Evolutionary conservation across 1,140 invertebrate species (phyloP).

Genomic region (Trigoniulus corallinus): DNA sequence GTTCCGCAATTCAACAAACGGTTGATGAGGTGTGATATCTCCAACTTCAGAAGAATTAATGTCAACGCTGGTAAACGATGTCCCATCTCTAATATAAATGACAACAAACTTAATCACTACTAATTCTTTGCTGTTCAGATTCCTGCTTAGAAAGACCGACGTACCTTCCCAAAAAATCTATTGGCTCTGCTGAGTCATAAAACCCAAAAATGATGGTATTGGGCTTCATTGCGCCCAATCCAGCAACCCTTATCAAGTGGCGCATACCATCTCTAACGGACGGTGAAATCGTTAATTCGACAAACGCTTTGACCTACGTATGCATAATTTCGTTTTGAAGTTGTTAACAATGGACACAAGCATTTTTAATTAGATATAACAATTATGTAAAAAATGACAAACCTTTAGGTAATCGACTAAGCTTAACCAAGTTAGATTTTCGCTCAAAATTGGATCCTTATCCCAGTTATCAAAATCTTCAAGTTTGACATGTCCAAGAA

Average conservation of each 20-base stretch:
- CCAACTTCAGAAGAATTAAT: no score
- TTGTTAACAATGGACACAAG: no score
- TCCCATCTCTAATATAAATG: no score
- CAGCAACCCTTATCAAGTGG: constrained; percentile 78
- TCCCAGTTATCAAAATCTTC: constrained; percentile 21
- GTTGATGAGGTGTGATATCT: not conserved
- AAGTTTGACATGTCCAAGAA: constrained; percentile 77
- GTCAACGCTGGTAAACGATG: no score
- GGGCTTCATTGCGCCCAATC: constrained; percentile 96
- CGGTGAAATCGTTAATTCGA: constrained; percentile 77
- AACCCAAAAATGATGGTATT: constrained; percentile 83
- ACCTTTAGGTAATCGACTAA: constrained; percentile 69
- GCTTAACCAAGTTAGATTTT: constrained; percentile 71
- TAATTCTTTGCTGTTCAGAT: no score
- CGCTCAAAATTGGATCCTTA: constrained; percentile 51
- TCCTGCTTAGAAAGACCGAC: no score
- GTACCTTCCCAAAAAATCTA: constrained; percentile 43
- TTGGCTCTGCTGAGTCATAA: constrained; percentile 52
- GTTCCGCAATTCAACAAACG: constrained; percentile 17
- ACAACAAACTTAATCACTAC: no score
- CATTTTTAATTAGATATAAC: no score
- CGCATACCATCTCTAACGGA: constrained; percentile 75
- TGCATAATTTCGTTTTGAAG: no score
- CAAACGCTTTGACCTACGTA: constrained; percentile 93
- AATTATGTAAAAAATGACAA: not conserved